Evolutionary conservation across 2,888 invertebrate genomes (phyloP).

Genomic region (Homarus gammarus): DNA sequence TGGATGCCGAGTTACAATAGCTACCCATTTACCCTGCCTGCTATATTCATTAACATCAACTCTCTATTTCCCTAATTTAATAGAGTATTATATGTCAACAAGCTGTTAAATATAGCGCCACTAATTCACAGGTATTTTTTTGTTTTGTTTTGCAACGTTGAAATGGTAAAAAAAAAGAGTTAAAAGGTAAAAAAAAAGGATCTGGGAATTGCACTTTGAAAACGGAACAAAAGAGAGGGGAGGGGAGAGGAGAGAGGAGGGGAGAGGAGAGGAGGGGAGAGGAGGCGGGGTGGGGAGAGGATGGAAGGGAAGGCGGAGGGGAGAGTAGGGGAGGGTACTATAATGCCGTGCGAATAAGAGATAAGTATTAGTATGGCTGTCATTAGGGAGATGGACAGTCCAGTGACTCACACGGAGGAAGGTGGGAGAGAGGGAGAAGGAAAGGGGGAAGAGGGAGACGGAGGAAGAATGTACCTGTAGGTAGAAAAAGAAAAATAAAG

Average conservation of each 20-base stretch:
- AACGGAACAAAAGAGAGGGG: not conserved
- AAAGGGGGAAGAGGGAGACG: not conserved
- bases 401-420: too few relatives aligned
- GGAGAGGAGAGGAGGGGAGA: not conserved
- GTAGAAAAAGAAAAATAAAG: not conserved
- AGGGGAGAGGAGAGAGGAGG: not conserved
- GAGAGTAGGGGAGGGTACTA: not conserved
- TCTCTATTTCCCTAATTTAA: too few relatives aligned
- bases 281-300: not conserved
- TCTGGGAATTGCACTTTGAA: not conserved
- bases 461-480: not conserved
- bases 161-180: too few relatives aligned
- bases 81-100: not conserved
- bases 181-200: not conserved
- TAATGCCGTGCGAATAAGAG: not conserved
- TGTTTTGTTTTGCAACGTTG: too few relatives aligned
- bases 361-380: too few relatives aligned
- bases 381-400: too few relatives aligned
- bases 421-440: too few relatives aligned
- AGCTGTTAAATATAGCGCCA: not conserved
- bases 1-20: too few relatives aligned
- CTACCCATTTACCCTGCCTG: too few relatives aligned
- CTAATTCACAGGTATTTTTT: too few relatives aligned
- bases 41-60: too few relatives aligned
- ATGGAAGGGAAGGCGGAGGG: not conserved